Conservation (phyloP, 2,113 vertebrate genomes). For the Hylia prasina region DNA sequence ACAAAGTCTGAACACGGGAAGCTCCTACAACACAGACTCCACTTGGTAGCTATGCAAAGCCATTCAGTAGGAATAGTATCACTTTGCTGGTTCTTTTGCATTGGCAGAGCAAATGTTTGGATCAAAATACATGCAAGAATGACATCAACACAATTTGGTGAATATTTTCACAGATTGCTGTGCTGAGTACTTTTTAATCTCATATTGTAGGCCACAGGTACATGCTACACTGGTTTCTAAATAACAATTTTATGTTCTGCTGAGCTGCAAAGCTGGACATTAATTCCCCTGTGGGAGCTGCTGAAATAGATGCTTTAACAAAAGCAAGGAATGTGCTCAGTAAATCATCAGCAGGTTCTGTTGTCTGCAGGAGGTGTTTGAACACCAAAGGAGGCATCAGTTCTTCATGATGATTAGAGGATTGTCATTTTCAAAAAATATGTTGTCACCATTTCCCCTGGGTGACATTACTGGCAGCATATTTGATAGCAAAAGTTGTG, state of each 20-base stretch:
- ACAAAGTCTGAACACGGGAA: neutral
- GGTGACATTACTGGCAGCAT: neutral
- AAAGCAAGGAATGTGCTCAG: neutral
- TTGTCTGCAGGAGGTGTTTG: neutral
- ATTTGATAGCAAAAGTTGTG: neutral
- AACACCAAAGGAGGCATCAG: neutral
- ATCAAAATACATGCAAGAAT: neutral
- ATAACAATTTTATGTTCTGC: neutral
- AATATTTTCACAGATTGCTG: neutral
- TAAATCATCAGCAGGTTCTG: neutral
- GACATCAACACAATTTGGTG: neutral
- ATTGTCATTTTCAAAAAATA: neutral
- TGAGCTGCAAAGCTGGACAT: neutral
- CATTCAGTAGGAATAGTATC: neutral
- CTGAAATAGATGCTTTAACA: neutral
- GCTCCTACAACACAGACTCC: accelerated
- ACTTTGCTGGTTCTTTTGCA: neutral
- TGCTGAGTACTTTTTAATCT: neutral
- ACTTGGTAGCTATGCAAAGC: neutral
- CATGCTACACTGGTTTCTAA: neutral
- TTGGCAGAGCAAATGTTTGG: neutral
- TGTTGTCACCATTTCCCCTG: neutral
- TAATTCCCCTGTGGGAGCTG: neutral
- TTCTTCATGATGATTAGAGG: neutral
- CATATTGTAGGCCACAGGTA: neutral